phyloP scores from a whole-genome alignment of 2,113 vertebrate species.

The Todiramphus chloris region DNA sequence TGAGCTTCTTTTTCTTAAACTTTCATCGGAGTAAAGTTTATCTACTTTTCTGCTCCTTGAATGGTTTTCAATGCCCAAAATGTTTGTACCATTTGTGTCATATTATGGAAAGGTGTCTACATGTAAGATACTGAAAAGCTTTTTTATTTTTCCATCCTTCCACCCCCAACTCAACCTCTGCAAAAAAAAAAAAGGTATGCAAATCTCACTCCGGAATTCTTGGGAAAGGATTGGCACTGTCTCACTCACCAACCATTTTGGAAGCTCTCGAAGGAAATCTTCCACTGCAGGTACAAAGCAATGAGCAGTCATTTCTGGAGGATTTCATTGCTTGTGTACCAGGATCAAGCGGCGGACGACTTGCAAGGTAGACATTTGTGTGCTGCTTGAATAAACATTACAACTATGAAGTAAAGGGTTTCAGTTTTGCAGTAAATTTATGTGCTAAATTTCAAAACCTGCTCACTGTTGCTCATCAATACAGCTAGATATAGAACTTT shows the following conservation, averaged over 20 bases:
- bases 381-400: neutral
- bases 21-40: neutral
- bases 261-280: constrained; percentile 96
- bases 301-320: constrained; percentile 96
- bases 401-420: too few species aligned
- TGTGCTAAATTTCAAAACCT: neutral
- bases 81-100: neutral
- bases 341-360: constrained; percentile 93
- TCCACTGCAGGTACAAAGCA: constrained; percentile 95
- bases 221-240: constrained; percentile 94
- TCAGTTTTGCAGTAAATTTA: neutral
- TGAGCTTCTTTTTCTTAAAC: neutral
- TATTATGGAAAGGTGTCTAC: neutral
- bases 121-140: neutral
- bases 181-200: constrained; percentile 80
- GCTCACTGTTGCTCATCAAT: neutral
- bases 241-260: constrained; percentile 95
- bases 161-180: neutral
- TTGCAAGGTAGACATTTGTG: constrained; percentile 84
- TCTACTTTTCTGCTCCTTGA: neutral
- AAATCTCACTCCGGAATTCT: constrained; percentile 95
- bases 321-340: constrained; percentile 97
- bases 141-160: neutral
- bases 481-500: neutral
- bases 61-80: neutral